Conservation (phyloP, 1,140 invertebrate genomes). For the Calephelis nemesis region DNA sequence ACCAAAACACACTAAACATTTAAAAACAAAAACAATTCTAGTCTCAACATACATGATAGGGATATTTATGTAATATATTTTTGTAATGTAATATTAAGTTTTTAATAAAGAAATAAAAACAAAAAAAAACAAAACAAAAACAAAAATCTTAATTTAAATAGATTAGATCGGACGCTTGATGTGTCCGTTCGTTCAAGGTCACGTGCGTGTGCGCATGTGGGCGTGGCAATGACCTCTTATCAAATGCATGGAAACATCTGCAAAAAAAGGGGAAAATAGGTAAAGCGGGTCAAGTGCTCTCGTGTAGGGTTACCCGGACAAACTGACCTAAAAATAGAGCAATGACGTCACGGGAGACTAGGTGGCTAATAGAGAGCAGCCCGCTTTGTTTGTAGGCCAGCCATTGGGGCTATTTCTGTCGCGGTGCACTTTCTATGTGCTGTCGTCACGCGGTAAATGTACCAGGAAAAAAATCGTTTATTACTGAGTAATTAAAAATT, state of each 20-base stretch:
- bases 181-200: slow-evolving; percentile 45
- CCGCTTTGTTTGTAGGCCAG: slow-evolving; percentile 65
- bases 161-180: slow-evolving; percentile 28
- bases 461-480: slow-evolving; percentile 5
- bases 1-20: slow-evolving; percentile 36
- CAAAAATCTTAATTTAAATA: slow-evolving; percentile 52
- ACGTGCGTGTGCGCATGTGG: slow-evolving; percentile 41
- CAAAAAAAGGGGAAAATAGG: slow-evolving; percentile 47
- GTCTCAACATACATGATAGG: slow-evolving; percentile 58
- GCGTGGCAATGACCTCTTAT: slow-evolving; percentile 65
- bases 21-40: slow-evolving; percentile 41
- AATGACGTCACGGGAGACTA: slow-evolving; percentile 62
- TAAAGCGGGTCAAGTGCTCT: slow-evolving; percentile 63
- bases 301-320: slow-evolving; percentile 63
- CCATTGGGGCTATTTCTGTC: slow-evolving; percentile 52
- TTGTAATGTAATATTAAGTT: slow-evolving; percentile 63
- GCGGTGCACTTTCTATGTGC: slow-evolving; percentile 33
- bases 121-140: slow-evolving; percentile 77
- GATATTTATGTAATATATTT: slow-evolving; percentile 74
- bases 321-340: slow-evolving; percentile 44
- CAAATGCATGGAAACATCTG: slow-evolving; percentile 3
- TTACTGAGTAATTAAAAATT: not conserved
- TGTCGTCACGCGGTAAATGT: slow-evolving; percentile 24
- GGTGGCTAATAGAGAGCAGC: slow-evolving; percentile 56
- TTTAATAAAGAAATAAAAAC: slow-evolving; percentile 72